Base-by-base conservation (phyloP, 2,888 invertebrate species). In the Anaspis maculata region DNA sequence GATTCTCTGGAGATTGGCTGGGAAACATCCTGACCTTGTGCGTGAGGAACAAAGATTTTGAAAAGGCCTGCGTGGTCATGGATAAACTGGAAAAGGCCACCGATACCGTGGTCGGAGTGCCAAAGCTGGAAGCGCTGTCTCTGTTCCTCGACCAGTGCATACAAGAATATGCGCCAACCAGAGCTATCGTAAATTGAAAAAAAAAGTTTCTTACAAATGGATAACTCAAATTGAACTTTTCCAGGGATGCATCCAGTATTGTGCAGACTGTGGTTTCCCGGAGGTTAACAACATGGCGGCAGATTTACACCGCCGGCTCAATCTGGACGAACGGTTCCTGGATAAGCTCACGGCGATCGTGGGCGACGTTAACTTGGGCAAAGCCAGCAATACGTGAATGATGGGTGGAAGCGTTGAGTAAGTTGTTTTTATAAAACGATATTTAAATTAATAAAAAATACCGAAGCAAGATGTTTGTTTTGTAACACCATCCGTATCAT, bases 1-100 rank as follows among this genome's bases (percentile, higher is more conserved):
- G 69, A 21, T 76, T 78, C 62, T 73, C 74, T 5, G 80, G 77
- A 1, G 67, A 68, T 37, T 70, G 78, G 65, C 57, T 80, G 27
- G 77, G 77, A 3, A 70, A 76, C 48, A 65, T 81, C 22, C 61
- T 79, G 39, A 60, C 62, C 0, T 46, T 79, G 1, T 24, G 51
- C 6, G 31, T 72, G 9, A 62, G 67, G 35, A 69, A 63, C 21
- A 61, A 66, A 13, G 64, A 73, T 36, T 73, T 74, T 41, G 65
- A 73, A 2, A 71, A 73, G 43, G 73, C 74, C 3, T 60, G 59
- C 32, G 55, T 57, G 7, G 63, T 79, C 1, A 67, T 77, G 44
- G 66, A 70, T 9, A 68, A 70, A 41, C 62, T 81, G 13, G 63
- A 70, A 27, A 64, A 62, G 27, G 60, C 69, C 13, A 68, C 70